A percentile compares a stretch with the other conserved stretches of the same genome.
phyloP scores from a whole-genome alignment of 53 echinoderm and acorn worm species.

The Zoroaster sp. region DNA sequence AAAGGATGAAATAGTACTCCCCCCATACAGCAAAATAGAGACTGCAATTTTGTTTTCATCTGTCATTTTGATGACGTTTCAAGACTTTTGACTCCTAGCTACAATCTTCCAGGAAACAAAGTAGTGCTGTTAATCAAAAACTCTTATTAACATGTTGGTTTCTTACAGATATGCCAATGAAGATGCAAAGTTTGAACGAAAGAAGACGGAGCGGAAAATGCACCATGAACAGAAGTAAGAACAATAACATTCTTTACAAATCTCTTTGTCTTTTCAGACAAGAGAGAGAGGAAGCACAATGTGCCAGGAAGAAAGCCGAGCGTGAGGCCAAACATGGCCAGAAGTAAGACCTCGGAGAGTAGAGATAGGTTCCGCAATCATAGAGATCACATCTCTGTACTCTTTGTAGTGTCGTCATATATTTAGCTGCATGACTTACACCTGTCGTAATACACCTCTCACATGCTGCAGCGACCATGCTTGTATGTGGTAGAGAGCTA shows the following conservation, averaged over 20 bases:
- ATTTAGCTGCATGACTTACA: too few species aligned
- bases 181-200: slow-evolving; percentile 69
- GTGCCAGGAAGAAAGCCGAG: not conserved
- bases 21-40: too few species aligned
- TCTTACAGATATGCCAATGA: slow-evolving; percentile 76
- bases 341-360: slow-evolving; percentile 11
- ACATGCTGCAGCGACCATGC: too few species aligned
- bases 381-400: too few species aligned
- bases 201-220: slow-evolving; percentile 85
- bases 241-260: not conserved
- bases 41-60: too few species aligned
- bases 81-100: not conserved
- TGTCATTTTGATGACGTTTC: too few species aligned
- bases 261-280: slow-evolving; percentile 13
- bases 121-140: too few species aligned
- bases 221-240: slow-evolving; percentile 86
- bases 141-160: not conserved
- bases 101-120: too few species aligned
- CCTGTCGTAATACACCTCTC: too few species aligned
- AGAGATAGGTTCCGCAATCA: not conserved
- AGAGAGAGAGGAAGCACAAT: not conserved
- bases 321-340: slow-evolving; percentile 23
- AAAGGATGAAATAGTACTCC: not conserved
- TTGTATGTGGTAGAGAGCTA: too few species aligned
- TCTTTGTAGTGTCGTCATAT: too few species aligned